Conservation (phyloP, 2,888 invertebrate species). For the Metalampra italica region DNA sequence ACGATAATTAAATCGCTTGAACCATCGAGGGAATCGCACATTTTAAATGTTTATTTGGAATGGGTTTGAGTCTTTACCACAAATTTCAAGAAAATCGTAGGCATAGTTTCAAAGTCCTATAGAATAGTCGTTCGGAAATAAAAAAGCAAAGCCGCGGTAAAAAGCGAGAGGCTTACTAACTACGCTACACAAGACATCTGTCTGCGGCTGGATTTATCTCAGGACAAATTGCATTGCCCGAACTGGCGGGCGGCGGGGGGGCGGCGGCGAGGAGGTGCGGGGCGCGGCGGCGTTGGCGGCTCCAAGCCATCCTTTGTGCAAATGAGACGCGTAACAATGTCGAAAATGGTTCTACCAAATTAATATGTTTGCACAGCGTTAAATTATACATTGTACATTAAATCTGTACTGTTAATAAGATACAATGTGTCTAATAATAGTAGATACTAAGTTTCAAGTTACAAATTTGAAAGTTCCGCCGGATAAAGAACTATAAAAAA, state of each 20-base stretch:
- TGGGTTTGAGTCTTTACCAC: no score
- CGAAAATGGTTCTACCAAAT: constrained; percentile 54
- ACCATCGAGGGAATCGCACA: no score
- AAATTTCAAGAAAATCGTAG: no score
- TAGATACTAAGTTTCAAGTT: not conserved
- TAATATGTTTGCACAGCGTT: constrained; percentile 49
- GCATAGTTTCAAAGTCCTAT: no score
- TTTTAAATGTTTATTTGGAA: no score
- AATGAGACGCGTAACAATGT: constrained; percentile 61
- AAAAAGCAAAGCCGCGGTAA: constrained; percentile 15
- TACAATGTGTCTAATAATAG: not conserved
- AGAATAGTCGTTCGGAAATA: no score
- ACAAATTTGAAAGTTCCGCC: no score
- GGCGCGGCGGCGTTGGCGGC: not conserved
- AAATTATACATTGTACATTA: constrained; percentile 14
- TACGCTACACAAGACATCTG: constrained; percentile 56
- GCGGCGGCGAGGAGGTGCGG: not conserved
- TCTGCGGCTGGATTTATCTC: constrained; percentile 67
- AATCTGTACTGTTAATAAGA: constrained; percentile 2
- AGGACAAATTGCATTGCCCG: constrained; percentile 65
- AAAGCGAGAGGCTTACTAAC: constrained; percentile 43
- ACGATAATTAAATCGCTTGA: no score
- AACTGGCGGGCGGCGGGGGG: constrained; percentile 25
- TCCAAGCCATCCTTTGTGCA: constrained; percentile 48
- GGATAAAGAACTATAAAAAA: no score